Conservation (phyloP, 2,113 vertebrate species). For the Cyanoderma ruficeps region DNA sequence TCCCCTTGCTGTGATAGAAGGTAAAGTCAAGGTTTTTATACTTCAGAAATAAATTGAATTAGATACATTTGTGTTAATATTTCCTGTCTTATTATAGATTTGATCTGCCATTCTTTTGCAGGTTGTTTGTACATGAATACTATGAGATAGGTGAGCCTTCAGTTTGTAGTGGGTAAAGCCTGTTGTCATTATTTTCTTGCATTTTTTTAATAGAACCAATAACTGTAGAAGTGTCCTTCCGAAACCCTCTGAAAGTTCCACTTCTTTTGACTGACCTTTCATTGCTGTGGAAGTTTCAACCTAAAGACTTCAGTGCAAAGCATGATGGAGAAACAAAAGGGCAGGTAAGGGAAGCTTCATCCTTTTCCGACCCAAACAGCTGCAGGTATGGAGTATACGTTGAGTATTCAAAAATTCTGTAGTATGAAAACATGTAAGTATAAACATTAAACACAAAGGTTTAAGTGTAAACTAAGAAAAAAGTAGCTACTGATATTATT, state of each 20-base stretch:
- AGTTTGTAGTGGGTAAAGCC: background rate
- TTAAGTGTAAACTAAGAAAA: background rate
- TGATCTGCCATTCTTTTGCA: background rate
- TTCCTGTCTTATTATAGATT: background rate
- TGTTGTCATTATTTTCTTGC: background rate
- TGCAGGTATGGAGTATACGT: background rate
- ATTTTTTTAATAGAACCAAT: slow-evolving; percentile 83
- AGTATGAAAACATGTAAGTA: background rate
- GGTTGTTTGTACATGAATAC: background rate
- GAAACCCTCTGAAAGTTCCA: slow-evolving; percentile 93
- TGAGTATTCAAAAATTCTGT: background rate
- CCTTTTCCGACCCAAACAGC: background rate
- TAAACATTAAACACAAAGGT: background rate
- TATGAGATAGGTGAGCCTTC: background rate
- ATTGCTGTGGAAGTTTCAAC: slow-evolving; percentile 91
- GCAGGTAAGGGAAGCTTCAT: slow-evolving; percentile 70
- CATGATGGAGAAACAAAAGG: slow-evolving; percentile 72
- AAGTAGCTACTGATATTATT: background rate
- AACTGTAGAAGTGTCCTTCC: slow-evolving; percentile 92
- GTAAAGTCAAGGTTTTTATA: slow-evolving; percentile 64
- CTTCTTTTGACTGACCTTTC: slow-evolving; percentile 88
- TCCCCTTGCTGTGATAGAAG: slow-evolving; percentile 90
- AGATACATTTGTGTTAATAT: background rate
- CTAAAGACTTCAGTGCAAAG: slow-evolving; percentile 72
- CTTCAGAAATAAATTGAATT: background rate